Conservation (phyloP, 2,797 vertebrate genomes). For the Pampus argenteus region DNA sequence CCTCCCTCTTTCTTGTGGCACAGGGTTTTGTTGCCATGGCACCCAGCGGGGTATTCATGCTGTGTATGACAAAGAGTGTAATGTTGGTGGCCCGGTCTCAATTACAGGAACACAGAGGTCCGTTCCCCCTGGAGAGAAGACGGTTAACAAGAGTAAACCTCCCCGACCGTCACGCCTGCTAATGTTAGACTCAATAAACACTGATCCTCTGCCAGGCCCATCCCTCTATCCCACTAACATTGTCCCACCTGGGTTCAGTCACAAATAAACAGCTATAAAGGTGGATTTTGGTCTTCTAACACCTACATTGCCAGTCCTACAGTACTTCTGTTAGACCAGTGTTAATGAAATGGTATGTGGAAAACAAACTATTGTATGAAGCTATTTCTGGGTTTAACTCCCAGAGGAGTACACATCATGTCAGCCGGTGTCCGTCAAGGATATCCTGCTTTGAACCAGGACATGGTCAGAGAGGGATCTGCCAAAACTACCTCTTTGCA, state of each 20-base stretch:
- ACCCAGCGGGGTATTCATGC: constrained; percentile 75
- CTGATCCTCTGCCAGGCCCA: constrained; percentile 26
- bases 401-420: constrained; percentile 19
- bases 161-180: constrained; percentile 69
- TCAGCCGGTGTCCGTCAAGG: constrained; percentile 56
- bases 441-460: constrained; percentile 59
- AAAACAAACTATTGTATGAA: constrained; percentile 6
- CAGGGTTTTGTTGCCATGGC: constrained; percentile 78
- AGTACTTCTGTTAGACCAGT: not conserved
- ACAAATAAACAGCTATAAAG: constrained; percentile 39
- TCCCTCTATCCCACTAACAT: constrained; percentile 17
- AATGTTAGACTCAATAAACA: constrained; percentile 74
- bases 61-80: constrained; percentile 82
- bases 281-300: constrained; percentile 20
- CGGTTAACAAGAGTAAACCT: constrained; percentile 60
- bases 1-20: constrained; percentile 48
- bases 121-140: constrained; percentile 71
- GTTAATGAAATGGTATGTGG: not conserved
- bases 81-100: constrained; percentile 75
- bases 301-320: not conserved
- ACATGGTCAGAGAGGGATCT: constrained; percentile 8
- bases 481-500: constrained; percentile 6
- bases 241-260: constrained; percentile 35
- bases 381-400: constrained; percentile 27
- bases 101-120: constrained; percentile 81